Evolutionary conservation across 2,888 invertebrate species (phyloP).

Genomic region (Cecidostiba fungosa): DNA sequence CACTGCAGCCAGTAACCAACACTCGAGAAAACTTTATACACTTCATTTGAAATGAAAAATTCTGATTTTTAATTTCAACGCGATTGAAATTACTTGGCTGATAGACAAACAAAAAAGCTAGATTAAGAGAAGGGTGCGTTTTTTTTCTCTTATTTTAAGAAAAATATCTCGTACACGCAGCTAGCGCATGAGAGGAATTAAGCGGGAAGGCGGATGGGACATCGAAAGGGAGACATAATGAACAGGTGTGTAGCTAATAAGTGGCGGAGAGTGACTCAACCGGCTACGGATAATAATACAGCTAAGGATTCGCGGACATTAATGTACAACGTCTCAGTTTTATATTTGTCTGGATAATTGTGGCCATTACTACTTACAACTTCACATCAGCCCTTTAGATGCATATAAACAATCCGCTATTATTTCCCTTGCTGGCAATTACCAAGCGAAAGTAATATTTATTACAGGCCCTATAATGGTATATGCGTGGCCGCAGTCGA

Average conservation of each 20-base stretch:
- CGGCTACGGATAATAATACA: slow-evolving; percentile 32
- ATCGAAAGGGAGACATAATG: slow-evolving; percentile 34
- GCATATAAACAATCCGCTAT: slow-evolving; percentile 7
- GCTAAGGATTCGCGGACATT: not conserved
- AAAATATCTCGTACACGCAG: not conserved
- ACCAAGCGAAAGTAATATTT: not conserved
- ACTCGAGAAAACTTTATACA: not conserved
- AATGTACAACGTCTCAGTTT: slow-evolving; percentile 24
- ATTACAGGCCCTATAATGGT: not conserved
- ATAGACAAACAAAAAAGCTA: not conserved
- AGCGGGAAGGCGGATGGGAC: not conserved
- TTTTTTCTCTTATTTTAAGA: not conserved
- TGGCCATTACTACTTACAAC: slow-evolving; percentile 24
- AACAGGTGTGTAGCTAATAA: slow-evolving; percentile 32
- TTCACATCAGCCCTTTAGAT: slow-evolving; percentile 7
- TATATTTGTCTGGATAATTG: slow-evolving; percentile 42
- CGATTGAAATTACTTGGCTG: too few species aligned
- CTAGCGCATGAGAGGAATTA: not conserved
- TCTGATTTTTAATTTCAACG: too few species aligned
- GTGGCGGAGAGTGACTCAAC: slow-evolving; percentile 29
- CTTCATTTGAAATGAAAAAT: not conserved
- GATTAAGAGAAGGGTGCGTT: not conserved
- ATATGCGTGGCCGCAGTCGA: not conserved
- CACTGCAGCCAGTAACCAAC: not conserved
- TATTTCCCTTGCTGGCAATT: not conserved